phyloP scores from a whole-genome alignment of 2,113 vertebrate genomes.

The Tonatia bakeri region DNA sequence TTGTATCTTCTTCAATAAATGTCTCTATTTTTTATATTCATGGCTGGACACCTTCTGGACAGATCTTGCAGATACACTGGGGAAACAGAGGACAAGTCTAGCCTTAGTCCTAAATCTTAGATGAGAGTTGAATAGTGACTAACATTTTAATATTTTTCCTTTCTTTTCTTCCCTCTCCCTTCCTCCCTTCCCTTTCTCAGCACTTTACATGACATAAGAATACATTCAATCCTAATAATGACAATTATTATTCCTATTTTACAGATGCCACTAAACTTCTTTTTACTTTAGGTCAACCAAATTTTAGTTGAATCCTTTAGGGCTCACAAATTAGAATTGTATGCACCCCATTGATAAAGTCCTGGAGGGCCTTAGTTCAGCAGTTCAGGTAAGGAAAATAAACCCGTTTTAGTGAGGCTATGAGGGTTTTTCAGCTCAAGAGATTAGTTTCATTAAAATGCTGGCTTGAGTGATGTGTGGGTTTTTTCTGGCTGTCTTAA shows the following conservation, averaged over 20 bases:
- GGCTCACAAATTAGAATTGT: neutral
- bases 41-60: no score
- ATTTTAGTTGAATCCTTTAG: neutral
- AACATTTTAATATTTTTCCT: neutral
- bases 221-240: neutral
- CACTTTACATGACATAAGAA: neutral
- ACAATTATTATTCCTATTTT: neutral
- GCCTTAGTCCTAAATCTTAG: neutral
- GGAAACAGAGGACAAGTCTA: neutral
- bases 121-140: neutral
- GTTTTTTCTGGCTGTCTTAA: neutral
- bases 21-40: no score
- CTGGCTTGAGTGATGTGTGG: neutral
- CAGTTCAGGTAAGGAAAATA: neutral
- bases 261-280: neutral
- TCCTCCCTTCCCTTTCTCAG: neutral
- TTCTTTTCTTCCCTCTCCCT: neutral
- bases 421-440: neutral
- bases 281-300: neutral
- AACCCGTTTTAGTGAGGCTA: neutral
- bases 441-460: neutral
- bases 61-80: neutral
- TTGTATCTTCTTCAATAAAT: no score
- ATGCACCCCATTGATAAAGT: neutral
- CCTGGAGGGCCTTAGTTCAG: neutral